Percentiles rank a stretch among this genome's conserved stretches.
Evolutionary conservation across 1,140 invertebrate genomes (phyloP).

Genomic region (Zaprionus taronus): DNA sequence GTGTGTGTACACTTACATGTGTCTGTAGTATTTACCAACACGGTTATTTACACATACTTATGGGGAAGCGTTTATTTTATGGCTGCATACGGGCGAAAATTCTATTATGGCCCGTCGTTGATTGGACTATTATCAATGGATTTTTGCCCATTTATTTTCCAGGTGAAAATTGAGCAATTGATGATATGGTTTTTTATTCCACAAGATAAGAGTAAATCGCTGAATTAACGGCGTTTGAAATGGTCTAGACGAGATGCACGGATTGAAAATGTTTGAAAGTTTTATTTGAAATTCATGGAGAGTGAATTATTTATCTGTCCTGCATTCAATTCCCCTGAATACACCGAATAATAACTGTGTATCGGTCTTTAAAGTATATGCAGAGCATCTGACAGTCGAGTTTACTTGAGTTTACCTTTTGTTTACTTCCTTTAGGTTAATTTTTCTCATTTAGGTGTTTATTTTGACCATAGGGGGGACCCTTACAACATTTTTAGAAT

Average conservation of each 20-base stretch:
- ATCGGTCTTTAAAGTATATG: background rate
- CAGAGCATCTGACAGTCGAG: background rate
- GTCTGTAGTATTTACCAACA: conserved; percentile 7
- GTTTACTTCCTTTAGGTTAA: background rate
- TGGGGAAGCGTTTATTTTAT: conserved; percentile 39
- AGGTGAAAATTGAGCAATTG: conserved; percentile 47
- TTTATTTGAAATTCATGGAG: background rate
- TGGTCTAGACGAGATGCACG: background rate
- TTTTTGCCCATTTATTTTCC: conserved; percentile 34
- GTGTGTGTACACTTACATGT: conserved; percentile 6
- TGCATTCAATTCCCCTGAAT: background rate
- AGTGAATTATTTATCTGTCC: background rate
- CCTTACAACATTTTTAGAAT: too few relatives aligned
- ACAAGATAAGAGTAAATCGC: conserved; percentile 18
- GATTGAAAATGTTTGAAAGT: background rate
- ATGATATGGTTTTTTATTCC: conserved; percentile 21
- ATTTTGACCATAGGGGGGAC: too few relatives aligned
- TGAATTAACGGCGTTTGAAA: conserved; percentile 10
- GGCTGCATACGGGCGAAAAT: conserved; percentile 29
- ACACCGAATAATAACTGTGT: too few relatives aligned
- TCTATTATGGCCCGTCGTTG: conserved; percentile 41
- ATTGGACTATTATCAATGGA: conserved; percentile 43
- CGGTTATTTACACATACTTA: conserved; percentile 48
- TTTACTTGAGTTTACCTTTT: background rate
- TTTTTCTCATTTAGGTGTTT: background rate